Percentiles rank a stretch among this genome's conserved stretches.
phyloP scores from a whole-genome alignment of 2,113 vertebrate genomes.

The Rhinichthys klamathensis region DNA sequence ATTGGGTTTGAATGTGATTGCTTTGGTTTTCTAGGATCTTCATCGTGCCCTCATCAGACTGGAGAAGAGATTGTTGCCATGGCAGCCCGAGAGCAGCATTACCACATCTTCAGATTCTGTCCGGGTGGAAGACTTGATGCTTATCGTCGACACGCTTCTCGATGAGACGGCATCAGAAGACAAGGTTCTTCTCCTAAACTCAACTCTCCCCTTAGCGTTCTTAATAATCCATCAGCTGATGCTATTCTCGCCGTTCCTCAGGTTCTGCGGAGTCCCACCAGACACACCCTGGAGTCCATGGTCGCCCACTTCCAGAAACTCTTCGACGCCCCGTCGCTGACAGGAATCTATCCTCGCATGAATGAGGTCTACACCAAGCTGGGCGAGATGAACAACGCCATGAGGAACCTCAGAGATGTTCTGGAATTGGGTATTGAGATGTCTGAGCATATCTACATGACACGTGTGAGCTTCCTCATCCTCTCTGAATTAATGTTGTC shows the following conservation, averaged over 20 bases:
- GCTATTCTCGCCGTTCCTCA: slow-evolving; percentile 63
- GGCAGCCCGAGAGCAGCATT: slow-evolving; percentile 64
- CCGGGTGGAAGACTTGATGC: slow-evolving; percentile 83
- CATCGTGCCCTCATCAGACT: slow-evolving; percentile 76
- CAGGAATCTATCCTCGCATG: slow-evolving; percentile 87
- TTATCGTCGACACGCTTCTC: slow-evolving; percentile 81
- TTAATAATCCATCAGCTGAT: background rate
- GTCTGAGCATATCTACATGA: background rate
- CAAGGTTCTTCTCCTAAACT: background rate
- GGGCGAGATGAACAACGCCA: slow-evolving; percentile 85
- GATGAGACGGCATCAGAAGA: slow-evolving; percentile 74
- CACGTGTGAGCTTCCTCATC: background rate
- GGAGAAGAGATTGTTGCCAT: slow-evolving; percentile 74
- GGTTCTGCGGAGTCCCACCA: slow-evolving; percentile 72
- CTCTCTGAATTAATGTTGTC: background rate
- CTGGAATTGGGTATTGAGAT: slow-evolving; percentile 80
- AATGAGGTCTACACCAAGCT: slow-evolving; percentile 87
- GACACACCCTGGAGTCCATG: slow-evolving; percentile 78
- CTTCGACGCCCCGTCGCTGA: slow-evolving; percentile 84
- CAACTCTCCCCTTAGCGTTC: background rate
- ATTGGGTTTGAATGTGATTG: too few relatives aligned
- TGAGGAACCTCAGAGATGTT: slow-evolving; percentile 83
- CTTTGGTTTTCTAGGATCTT: slow-evolving; percentile 70
- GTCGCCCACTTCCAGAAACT: slow-evolving; percentile 90
- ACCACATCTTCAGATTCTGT: slow-evolving; percentile 61